A percentile compares a stretch with the other conserved stretches of the same genome.
phyloP scores from a whole-genome alignment of 2,888 invertebrate species.

The Monoplex corrugatus region DNA sequence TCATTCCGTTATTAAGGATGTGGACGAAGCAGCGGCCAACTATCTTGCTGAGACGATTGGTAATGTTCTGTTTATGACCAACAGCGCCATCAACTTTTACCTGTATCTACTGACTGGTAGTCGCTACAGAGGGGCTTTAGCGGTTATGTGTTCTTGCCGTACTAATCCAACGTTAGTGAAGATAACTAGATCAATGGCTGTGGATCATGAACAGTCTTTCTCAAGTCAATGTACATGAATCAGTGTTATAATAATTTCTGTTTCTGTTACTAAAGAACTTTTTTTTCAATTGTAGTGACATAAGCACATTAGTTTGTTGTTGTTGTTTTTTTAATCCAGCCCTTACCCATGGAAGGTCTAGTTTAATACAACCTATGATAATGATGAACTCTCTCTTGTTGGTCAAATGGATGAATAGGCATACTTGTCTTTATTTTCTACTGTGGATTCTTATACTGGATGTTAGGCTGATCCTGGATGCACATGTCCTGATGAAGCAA shows the following conservation, averaged over 20 bases:
- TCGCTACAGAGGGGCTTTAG: background rate
- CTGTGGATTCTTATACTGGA: too few relatives aligned
- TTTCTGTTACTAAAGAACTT: too few relatives aligned
- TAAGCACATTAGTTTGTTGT: too few relatives aligned
- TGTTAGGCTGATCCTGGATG: too few relatives aligned
- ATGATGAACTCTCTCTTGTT: too few relatives aligned
- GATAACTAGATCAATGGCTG: background rate
- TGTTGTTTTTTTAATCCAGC: too few relatives aligned
- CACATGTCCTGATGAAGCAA: too few relatives aligned
- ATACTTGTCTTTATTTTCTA: too few relatives aligned
- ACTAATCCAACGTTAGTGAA: background rate
- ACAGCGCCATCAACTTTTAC: constrained; percentile 42
- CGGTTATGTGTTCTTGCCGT: background rate
- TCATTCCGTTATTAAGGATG: background rate
- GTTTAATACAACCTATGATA: too few relatives aligned
- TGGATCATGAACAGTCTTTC: background rate
- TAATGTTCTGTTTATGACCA: constrained; percentile 4
- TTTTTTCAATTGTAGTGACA: background rate
- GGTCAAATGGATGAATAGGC: too few relatives aligned
- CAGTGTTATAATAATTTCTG: background rate
- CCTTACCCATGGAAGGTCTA: too few relatives aligned
- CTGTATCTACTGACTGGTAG: constrained; percentile 29
- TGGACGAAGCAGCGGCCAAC: background rate
- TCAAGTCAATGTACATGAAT: background rate
- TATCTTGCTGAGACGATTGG: background rate